A percentile compares a stretch with the other conserved stretches of the same genome.
These are phyloP conservation scores for Drosophila busckii DNA, from an alignment of 1,140 invertebrate genomes.

Conservation along the genomic window DNA sequence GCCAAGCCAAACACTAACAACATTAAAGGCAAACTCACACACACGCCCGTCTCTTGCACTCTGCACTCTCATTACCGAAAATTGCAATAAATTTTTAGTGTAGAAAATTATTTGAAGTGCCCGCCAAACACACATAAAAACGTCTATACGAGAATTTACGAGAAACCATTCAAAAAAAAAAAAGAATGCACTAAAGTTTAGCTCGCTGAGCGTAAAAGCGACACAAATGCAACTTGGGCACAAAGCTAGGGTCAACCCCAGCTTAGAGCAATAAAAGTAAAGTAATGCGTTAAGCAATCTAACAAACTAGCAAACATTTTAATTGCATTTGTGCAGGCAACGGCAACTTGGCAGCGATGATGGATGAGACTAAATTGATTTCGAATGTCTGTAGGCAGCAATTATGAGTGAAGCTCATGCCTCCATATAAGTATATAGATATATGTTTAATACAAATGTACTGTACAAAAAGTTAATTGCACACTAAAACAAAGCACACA, in stretches of 20 bases:
- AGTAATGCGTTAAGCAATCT: conserved; percentile 22
- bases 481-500: not conserved
- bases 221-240: not conserved
- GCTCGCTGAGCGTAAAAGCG: conserved; percentile 3
- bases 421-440: too few relatives aligned
- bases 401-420: too few relatives aligned
- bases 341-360: conserved; percentile 13
- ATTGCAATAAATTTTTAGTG: conserved; percentile 75
- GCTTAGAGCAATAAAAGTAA: not conserved
- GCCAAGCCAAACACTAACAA: conserved; percentile 68
- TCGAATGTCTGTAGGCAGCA: too few relatives aligned
- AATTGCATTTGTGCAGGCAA: conserved; percentile 54
- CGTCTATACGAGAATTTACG: conserved; percentile 65
- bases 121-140: conserved; percentile 69
- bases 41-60: conserved; percentile 12
- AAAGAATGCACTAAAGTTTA: conserved; percentile 57
- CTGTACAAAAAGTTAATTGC: conserved; percentile 52
- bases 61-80: conserved; percentile 70
- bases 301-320: conserved; percentile 46
- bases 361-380: too few relatives aligned
- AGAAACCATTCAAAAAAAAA: conserved; percentile 33
- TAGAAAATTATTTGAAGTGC: conserved; percentile 72
- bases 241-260: too few relatives aligned
- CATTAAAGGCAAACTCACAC: conserved; percentile 42
- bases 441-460: conserved; percentile 5